Evolutionary conservation across 2,888 invertebrate species (phyloP).

Genomic region (Eupeodes latifasciatus): DNA sequence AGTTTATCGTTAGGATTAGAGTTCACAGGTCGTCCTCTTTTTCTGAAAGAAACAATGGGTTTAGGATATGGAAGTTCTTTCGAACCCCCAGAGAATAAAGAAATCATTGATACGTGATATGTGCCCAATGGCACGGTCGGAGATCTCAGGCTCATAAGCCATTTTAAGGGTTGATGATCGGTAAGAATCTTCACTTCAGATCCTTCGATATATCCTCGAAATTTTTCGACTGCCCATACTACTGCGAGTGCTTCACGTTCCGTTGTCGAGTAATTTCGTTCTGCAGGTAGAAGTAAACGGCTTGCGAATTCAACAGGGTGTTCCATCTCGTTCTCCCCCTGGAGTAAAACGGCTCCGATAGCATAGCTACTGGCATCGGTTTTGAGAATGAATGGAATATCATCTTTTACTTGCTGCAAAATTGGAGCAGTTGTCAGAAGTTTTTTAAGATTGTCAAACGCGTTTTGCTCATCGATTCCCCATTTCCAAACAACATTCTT

Average conservation of each 20-base stretch:
- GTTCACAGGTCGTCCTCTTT: conserved; percentile 29
- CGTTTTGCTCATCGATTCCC: neutral
- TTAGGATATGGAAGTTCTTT: conserved; percentile 22
- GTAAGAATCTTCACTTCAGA: conserved; percentile 78
- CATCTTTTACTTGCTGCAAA: conserved; percentile 17
- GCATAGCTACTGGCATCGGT: conserved; percentile 10
- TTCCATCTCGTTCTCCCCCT: conserved; percentile 32
- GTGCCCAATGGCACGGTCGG: neutral
- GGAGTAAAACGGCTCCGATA: conserved; percentile 12
- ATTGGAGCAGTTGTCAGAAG: conserved; percentile 8
- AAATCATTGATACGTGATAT: too few relatives aligned
- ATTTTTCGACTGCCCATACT: conserved; percentile 36
- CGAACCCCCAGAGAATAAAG: conserved; percentile 21
- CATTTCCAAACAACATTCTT: neutral
- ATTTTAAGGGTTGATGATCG: too few relatives aligned
- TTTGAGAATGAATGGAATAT: neutral
- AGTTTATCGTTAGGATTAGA: neutral
- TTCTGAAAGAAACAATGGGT: conserved; percentile 24
- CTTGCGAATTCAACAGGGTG: conserved; percentile 28
- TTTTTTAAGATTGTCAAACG: neutral
- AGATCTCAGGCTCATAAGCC: neutral
- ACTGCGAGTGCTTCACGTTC: conserved; percentile 14
- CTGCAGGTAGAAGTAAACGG: conserved; percentile 12
- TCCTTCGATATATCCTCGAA: conserved; percentile 52
- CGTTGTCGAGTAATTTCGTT: neutral